Conservation (phyloP, 2,888 invertebrate species). For the Choreutis nemorana region DNA sequence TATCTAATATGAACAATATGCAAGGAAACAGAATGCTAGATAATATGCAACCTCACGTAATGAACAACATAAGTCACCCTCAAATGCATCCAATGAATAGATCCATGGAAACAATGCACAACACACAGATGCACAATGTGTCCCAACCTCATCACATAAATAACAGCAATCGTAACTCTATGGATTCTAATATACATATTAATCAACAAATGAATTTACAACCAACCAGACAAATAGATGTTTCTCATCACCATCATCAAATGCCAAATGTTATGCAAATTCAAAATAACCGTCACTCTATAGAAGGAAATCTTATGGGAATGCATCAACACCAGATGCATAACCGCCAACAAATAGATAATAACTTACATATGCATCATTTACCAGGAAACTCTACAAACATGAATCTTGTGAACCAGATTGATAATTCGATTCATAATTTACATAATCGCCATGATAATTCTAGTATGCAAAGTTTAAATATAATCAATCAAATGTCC, state of each 20-base stretch:
- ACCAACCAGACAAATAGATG: constrained; percentile 49
- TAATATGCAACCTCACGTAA: constrained; percentile 45
- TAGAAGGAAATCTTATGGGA: constrained; percentile 44
- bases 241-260: constrained; percentile 49
- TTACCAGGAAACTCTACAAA: constrained; percentile 37
- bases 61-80: constrained; percentile 43
- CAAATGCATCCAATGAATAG: constrained; percentile 50
- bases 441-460: constrained; percentile 48
- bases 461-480: constrained; percentile 45
- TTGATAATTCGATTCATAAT: constrained; percentile 43
- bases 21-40: constrained; percentile 57
- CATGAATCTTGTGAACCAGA: constrained; percentile 41
- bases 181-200: constrained; percentile 49
- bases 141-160: constrained; percentile 52
- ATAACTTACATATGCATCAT: constrained; percentile 54
- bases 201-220: constrained; percentile 47
- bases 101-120: constrained; percentile 50
- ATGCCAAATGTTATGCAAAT: constrained; percentile 56
- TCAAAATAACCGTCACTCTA: constrained; percentile 45
- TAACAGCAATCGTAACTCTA: constrained; percentile 33
- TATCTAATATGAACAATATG: constrained; percentile 42
- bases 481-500: constrained; percentile 48
- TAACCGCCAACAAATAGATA: constrained; percentile 48
- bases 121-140: constrained; percentile 46
- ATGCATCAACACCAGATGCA: constrained; percentile 60